Percentiles rank a stretch among this genome's conserved stretches.
Evolutionary conservation across 2,888 invertebrate species (phyloP).

Genomic region (Eristalinus sepulchralis): DNA sequence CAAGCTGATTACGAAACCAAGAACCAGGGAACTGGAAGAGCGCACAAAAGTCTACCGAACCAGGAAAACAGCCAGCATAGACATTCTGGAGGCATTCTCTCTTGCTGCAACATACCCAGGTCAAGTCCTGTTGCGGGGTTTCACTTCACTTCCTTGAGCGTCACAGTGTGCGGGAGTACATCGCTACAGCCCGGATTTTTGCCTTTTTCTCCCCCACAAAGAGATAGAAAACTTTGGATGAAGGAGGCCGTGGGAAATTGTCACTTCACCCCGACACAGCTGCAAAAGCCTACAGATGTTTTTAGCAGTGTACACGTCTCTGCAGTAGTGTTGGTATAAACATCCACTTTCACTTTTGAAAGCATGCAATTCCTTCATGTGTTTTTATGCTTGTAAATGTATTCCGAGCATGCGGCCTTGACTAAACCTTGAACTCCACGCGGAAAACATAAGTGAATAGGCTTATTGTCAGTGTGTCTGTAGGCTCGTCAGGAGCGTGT

Average conservation of each 20-base stretch:
- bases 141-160: not conserved
- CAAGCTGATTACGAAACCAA: slow-evolving; percentile 14
- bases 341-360: slow-evolving; percentile 1
- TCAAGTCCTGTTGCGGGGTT: slow-evolving; percentile 32
- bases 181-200: not conserved
- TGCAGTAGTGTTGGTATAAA: not conserved
- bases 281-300: slow-evolving; percentile 49
- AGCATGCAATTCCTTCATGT: slow-evolving; percentile 13
- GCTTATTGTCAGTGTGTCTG: slow-evolving; percentile 15
- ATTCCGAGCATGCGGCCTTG: slow-evolving; percentile 79
- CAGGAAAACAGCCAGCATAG: slow-evolving; percentile 37
- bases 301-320: not conserved
- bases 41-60: slow-evolving; percentile 32
- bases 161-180: not conserved
- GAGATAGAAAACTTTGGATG: not conserved
- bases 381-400: slow-evolving; percentile 1
- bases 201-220: not conserved
- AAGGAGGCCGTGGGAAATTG: not conserved
- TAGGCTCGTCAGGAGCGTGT: slow-evolving; percentile 19
- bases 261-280: not conserved
- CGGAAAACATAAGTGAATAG: slow-evolving; percentile 42
- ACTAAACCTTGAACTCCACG: slow-evolving; percentile 79
- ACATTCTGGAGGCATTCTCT: slow-evolving; percentile 58
- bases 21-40: slow-evolving; percentile 5
- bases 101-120: slow-evolving; percentile 12